Conservation (phyloP, 2,113 vertebrate species). For the Recurvirostra avosetta region DNA sequence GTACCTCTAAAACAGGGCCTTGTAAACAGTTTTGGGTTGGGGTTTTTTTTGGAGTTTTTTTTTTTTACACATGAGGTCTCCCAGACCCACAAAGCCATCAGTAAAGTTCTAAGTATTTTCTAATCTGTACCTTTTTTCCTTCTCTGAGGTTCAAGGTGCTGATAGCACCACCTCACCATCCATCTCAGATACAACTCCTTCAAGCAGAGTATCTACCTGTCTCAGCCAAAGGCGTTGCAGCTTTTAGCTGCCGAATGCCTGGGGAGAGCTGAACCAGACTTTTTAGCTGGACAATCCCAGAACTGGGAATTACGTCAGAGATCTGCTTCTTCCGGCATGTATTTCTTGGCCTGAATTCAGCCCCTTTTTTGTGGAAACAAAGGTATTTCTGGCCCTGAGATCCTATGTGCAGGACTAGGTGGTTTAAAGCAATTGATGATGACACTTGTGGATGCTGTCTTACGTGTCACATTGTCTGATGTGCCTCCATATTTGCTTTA, state of each 20-base stretch:
- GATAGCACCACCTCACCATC: not conserved
- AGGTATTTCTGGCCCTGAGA: not conserved
- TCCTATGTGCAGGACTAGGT: fast-evolving
- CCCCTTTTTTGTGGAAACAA: not conserved
- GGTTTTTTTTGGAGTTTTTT: not conserved
- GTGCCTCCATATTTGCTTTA: not conserved
- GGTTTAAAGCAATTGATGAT: not conserved
- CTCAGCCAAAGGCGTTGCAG: not conserved
- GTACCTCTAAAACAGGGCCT: not conserved
- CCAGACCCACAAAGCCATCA: not conserved
- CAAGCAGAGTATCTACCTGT: not conserved
- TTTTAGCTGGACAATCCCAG: not conserved
- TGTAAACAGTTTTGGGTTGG: no score
- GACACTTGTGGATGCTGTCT: not conserved
- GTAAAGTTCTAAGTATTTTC: not conserved
- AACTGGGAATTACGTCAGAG: not conserved
- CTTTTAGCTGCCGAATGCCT: not conserved
- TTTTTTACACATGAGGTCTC: not conserved
- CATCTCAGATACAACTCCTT: fast-evolving
- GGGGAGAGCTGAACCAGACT: not conserved
- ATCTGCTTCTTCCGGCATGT: not conserved
- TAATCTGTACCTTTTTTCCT: not conserved
- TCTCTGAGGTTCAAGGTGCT: not conserved
- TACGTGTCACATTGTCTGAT: not conserved
- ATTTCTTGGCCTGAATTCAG: not conserved